Conservation (phyloP, 2,797 vertebrate species). For the Crocodylus rhombifer region DNA sequence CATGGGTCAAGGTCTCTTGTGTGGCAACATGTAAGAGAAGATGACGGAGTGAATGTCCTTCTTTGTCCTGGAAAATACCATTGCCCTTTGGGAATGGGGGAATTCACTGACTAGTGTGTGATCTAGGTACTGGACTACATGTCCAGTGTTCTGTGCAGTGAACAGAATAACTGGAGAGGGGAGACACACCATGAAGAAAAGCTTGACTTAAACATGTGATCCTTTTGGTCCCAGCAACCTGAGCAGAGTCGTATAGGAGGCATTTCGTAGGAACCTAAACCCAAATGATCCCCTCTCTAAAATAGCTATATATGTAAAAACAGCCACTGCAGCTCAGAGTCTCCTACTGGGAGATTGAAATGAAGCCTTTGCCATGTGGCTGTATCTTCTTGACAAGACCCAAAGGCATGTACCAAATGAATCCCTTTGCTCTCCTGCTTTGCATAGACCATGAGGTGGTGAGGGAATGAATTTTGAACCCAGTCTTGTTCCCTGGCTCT, state of each 20-base stretch:
- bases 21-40: neutral
- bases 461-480: neutral
- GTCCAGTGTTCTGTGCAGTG: neutral
- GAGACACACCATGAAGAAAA: neutral
- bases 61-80: neutral
- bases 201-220: neutral
- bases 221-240: neutral
- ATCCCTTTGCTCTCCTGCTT: neutral
- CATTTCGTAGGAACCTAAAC: neutral
- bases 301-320: neutral
- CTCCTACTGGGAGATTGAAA: neutral
- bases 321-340: too few relatives aligned
- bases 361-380: neutral
- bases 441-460: rapidly evolving
- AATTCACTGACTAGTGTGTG: neutral
- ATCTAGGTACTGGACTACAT: too few relatives aligned
- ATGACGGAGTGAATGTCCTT: slow-evolving; percentile 7
- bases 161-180: neutral
- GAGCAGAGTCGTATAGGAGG: neutral
- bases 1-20: neutral
- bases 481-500: neutral
- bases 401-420: neutral
- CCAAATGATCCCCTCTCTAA: neutral
- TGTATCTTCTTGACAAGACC: too few relatives aligned
- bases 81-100: neutral